phyloP scores from a whole-genome alignment of 2,113 vertebrate genomes.

The Tachycineta bicolor region DNA sequence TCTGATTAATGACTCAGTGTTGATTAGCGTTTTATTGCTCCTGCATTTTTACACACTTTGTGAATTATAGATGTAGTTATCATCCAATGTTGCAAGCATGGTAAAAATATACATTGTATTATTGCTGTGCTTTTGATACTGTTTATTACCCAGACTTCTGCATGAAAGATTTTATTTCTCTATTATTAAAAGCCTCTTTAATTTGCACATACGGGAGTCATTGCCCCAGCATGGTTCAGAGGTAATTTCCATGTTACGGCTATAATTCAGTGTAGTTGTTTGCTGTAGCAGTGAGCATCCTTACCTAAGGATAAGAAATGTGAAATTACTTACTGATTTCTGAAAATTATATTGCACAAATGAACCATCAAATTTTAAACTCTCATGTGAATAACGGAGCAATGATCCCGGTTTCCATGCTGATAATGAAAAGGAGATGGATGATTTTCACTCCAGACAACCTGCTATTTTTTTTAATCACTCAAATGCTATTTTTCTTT shows the following conservation, averaged over 20 bases:
- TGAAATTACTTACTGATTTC: conserved; percentile 2
- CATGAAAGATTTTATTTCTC: conserved; percentile 67
- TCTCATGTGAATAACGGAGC: background rate
- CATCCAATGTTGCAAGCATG: background rate
- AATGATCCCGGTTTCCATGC: background rate
- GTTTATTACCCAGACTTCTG: conserved; percentile 63
- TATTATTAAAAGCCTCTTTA: conserved; percentile 53
- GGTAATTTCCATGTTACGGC: background rate
- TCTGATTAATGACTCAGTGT: conserved; percentile 57
- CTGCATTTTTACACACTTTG: conserved; percentile 14
- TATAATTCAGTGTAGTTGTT: conserved; percentile 33
- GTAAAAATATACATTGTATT: conserved; percentile 58
- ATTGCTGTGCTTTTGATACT: conserved; percentile 47
- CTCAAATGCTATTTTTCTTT: background rate
- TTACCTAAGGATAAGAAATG: background rate
- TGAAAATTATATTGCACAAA: background rate
- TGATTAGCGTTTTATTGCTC: conserved; percentile 70
- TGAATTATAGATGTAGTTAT: conserved; percentile 63
- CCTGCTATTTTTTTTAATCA: background rate
- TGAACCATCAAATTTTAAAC: conserved; percentile 5
- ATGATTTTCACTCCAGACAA: background rate
- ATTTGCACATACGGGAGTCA: conserved; percentile 47
- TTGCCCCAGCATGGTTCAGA: conserved; percentile 46
- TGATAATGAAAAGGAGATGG: background rate
- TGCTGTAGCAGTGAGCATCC: background rate